Evolutionary conservation across 1,140 invertebrate genomes (phyloP).

Genomic region (Marisa cornuarietis): DNA sequence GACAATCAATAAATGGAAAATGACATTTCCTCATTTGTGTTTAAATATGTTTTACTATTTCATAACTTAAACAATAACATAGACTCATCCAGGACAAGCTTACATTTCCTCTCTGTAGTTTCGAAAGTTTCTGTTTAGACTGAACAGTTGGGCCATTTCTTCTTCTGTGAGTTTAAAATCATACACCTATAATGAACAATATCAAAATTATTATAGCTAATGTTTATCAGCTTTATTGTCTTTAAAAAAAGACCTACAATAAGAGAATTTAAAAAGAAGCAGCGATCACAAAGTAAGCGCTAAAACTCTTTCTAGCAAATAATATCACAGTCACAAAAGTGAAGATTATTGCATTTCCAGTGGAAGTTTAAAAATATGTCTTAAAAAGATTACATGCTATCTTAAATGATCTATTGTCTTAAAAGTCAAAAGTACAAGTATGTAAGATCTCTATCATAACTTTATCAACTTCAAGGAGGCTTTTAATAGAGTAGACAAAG

Average conservation of each 20-base stretch:
- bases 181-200: constrained; percentile 50
- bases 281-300: neutral
- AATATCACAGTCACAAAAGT: too few relatives aligned
- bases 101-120: constrained; percentile 39
- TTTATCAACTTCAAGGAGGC: too few relatives aligned
- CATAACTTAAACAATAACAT: neutral
- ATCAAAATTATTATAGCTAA: neutral
- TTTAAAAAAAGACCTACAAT: neutral
- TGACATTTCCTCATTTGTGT: neutral
- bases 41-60: neutral
- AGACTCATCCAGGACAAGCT: neutral
- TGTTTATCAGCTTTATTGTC: neutral
- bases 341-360: too few relatives aligned
- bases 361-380: too few relatives aligned
- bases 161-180: constrained; percentile 42
- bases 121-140: constrained; percentile 33
- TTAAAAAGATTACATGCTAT: too few relatives aligned
- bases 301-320: too few relatives aligned
- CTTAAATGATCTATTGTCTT: neutral
- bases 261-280: neutral
- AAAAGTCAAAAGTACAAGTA: neutral
- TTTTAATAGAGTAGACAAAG: neutral
- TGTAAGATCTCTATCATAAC: too few relatives aligned
- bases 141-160: constrained; percentile 34
- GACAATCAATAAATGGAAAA: neutral